Evolutionary conservation across 1,140 invertebrate genomes (phyloP).

Genomic region (Orchestia grillus): DNA sequence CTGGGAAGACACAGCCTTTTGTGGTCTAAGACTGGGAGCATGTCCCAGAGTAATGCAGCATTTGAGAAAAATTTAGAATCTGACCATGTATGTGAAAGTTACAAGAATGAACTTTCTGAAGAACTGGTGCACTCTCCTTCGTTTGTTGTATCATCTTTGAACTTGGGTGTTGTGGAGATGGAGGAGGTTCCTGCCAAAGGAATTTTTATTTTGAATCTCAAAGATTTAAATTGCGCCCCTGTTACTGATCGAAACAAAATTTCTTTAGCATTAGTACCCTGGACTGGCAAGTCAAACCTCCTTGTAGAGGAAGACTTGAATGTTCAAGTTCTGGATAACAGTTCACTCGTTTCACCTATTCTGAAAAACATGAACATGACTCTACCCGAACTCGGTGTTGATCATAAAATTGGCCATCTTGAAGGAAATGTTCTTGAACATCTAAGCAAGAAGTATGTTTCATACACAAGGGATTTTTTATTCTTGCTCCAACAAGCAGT

Average conservation of each 20-base stretch:
- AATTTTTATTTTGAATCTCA: slow-evolving; percentile 61
- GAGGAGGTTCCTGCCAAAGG: slow-evolving; percentile 66
- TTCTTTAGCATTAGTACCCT: background rate
- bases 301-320: background rate
- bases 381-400: slow-evolving; percentile 72
- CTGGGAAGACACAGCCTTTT: slow-evolving; percentile 88
- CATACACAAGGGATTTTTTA: slow-evolving; percentile 76
- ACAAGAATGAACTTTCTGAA: background rate
- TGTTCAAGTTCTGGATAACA: background rate
- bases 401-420: background rate
- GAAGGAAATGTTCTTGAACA: background rate
- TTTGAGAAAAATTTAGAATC: slow-evolving; percentile 68
- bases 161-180: slow-evolving; percentile 72
- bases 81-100: background rate
- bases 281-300: background rate
- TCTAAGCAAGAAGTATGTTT: background rate
- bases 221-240: background rate
- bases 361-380: slow-evolving; percentile 58
- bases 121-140: slow-evolving; percentile 70
- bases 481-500: slow-evolving; percentile 77
- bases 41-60: slow-evolving; percentile 71
- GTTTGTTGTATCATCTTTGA: slow-evolving; percentile 75
- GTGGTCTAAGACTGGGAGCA: slow-evolving; percentile 73
- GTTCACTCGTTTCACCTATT: slow-evolving; percentile 54
- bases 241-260: background rate